Conservation (phyloP, 1,140 invertebrate genomes). For the Dendroctonus valens region DNA sequence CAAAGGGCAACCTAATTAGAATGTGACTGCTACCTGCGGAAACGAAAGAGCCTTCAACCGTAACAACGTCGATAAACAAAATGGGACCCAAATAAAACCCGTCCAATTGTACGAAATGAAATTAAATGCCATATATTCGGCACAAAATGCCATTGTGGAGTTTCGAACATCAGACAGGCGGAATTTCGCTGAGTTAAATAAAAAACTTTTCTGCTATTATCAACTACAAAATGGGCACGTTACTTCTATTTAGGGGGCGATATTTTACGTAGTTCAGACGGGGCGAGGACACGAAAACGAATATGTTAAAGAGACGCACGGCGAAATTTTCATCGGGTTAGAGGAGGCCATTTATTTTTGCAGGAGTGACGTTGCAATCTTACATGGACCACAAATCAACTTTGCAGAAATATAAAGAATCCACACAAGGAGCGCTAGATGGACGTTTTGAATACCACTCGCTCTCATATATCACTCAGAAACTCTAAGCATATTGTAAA, state of each 20-base stretch:
- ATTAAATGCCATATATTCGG: conserved; percentile 29
- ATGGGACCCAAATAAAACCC: too few species aligned
- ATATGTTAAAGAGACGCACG: conserved; percentile 25
- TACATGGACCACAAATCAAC: conserved; percentile 31
- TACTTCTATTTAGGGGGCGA: conserved; percentile 27
- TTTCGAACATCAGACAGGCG: conserved; percentile 31
- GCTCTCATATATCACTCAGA: too few species aligned
- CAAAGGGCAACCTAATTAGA: conserved; percentile 2
- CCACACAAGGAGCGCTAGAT: not conserved
- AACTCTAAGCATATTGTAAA: too few species aligned
- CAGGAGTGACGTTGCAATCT: conserved; percentile 19
- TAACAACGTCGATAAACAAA: too few species aligned
- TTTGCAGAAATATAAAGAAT: conserved; percentile 13
- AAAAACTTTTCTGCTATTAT: conserved; percentile 34
- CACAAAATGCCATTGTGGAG: conserved; percentile 18
- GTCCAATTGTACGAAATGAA: conserved; percentile 10
- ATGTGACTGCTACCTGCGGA: conserved; percentile 1
- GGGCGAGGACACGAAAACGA: conserved; percentile 20
- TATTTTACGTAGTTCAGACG: conserved; percentile 27
- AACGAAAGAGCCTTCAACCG: not conserved
- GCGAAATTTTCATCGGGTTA: conserved; percentile 28
- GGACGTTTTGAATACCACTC: too few species aligned
- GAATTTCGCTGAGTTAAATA: conserved; percentile 33
- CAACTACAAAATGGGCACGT: conserved; percentile 27
- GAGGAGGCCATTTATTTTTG: conserved; percentile 28